Evolutionary conservation across 2,888 invertebrate species (phyloP).

Genomic region (Aporophyla lueneburgensis): DNA sequence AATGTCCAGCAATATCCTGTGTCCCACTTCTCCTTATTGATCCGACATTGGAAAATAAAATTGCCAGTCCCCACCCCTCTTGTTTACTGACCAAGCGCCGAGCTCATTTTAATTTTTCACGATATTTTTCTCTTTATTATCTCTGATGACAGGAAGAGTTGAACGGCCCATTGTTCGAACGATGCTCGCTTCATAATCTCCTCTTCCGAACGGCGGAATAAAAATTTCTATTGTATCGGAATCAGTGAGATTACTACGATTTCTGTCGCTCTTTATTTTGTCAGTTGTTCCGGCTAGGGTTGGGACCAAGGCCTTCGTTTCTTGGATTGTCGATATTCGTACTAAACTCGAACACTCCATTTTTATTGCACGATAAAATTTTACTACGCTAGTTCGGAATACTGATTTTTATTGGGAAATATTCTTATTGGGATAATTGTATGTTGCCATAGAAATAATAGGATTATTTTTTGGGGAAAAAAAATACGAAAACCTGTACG

Average conservation of each 20-base stretch:
- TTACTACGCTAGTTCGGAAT: conserved; percentile 68
- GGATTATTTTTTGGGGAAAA: conserved; percentile 29
- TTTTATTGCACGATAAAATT: conserved; percentile 72
- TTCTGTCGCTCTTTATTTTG: conserved; percentile 62
- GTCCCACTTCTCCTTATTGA: conserved; percentile 82
- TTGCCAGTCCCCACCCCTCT: conserved; percentile 67
- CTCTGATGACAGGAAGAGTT: conserved; percentile 75
- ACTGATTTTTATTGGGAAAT: conserved; percentile 67
- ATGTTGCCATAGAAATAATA: conserved; percentile 58
- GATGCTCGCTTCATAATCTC: conserved; percentile 66
- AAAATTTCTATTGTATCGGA: conserved; percentile 70
- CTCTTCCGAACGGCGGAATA: conserved; percentile 58
- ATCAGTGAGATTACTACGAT: conserved; percentile 63
- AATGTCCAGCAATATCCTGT: conserved; percentile 83
- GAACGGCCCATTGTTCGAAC: conserved; percentile 75
- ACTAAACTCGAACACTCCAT: conserved; percentile 65
- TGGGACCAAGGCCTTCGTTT: conserved; percentile 53
- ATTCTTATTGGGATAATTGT: conserved; percentile 66
- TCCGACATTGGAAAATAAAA: conserved; percentile 82
- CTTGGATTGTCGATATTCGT: conserved; percentile 65
- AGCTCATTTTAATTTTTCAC: conserved; percentile 85
- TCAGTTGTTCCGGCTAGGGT: conserved; percentile 49
- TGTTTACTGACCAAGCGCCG: conserved; percentile 81
- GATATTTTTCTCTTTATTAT: conserved; percentile 79
- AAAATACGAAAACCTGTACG: not conserved